Evolutionary conservation across 2,888 invertebrate species (phyloP).

Genomic region (Nebria salina): DNA sequence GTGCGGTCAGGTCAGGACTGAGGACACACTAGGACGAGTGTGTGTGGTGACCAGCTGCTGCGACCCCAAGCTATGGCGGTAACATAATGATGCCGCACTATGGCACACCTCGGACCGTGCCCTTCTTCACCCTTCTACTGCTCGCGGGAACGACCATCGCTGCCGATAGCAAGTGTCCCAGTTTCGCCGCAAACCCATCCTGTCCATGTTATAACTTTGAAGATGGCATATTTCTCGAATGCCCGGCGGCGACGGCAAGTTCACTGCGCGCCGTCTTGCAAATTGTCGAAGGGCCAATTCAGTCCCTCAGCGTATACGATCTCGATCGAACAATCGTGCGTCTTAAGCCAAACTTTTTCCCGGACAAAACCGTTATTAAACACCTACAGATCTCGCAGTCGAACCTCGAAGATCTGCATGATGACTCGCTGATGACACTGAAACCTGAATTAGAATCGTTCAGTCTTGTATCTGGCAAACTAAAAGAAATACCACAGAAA

Average conservation of each 20-base stretch:
- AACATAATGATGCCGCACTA: slow-evolving; percentile 58
- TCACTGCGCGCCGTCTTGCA: slow-evolving; percentile 79
- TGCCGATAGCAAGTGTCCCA: slow-evolving; percentile 71
- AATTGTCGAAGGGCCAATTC: slow-evolving; percentile 75
- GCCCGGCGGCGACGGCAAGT: slow-evolving; percentile 81
- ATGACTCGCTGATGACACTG: slow-evolving; percentile 76
- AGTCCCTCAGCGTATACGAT: slow-evolving; percentile 89
- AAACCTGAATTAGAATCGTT: slow-evolving; percentile 81
- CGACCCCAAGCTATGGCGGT: slow-evolving; percentile 51
- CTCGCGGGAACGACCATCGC: slow-evolving; percentile 55
- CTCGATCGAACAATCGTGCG: slow-evolving; percentile 83
- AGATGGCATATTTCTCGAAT: slow-evolving; percentile 90
- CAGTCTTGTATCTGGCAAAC: slow-evolving; percentile 79
- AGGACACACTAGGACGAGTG: slow-evolving; percentile 2
- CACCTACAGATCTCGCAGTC: slow-evolving; percentile 70
- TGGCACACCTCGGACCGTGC: slow-evolving; percentile 53
- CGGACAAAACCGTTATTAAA: slow-evolving; percentile 70
- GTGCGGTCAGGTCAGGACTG: not conserved
- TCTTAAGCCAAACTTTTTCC: slow-evolving; percentile 80
- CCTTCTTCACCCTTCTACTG: slow-evolving; percentile 53
- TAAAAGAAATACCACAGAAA: slow-evolving; percentile 80
- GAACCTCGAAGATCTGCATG: slow-evolving; percentile 73
- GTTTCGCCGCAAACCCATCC: slow-evolving; percentile 78
- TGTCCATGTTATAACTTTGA: slow-evolving; percentile 94
- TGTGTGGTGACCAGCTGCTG: slow-evolving; percentile 7